Evolutionary conservation across 2,113 vertebrate genomes (phyloP), one percentile per base, ranked within the genome.

Genomic region (Eleginops maclovinus): DNA sequence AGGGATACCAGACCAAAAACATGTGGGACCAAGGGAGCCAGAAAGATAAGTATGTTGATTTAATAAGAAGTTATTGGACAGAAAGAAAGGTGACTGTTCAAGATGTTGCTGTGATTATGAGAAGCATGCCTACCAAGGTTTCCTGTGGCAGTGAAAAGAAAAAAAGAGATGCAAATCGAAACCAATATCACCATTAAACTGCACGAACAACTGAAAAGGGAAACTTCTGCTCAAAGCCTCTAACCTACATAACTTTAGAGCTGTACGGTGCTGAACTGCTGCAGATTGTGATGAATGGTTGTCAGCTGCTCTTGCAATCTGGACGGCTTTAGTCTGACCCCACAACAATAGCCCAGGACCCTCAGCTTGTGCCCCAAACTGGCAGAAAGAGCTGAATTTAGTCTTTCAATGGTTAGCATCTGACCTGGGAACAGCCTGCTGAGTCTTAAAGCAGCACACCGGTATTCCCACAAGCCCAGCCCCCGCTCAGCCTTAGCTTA

Each of bases 381-480:
- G 26, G 71, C 84, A 87, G 85, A 92, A 93, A 94, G 87, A 93
- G 93, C 93, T 93, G 93, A 94, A 94, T 93, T 88, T 82, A 90
- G 93, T 93, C 81, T 93, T 93, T 90, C 91, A 81, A 83, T 88
- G 86, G 90, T 91, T 86, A 89, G 78, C 49, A 4, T 66, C 88
- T 94, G 93, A 95, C 93, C 93, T 51, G 50, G 59, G 86, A 66
- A 17, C 88, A 85, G 93, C 82, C 85, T 83, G 83, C 85, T 83
- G 76, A 89, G 91, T 91, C 91, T 91, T 89, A 88, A 84, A 93
- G 91, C 91, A 90, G 88, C 91, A 89, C 86, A 89, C 87, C 87
- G 89, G 87, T 93, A 93, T 94, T 95, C 93, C 94, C 94, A 79
- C 71, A 92, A 91, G 93, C 62, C 59, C 43, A 73, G 87, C 72